A percentile compares a stretch with the other conserved stretches of the same genome.
These are phyloP conservation scores for Bactericera cockerelli DNA, from an alignment of 1,140 invertebrate species.

Conservation along the genomic window DNA sequence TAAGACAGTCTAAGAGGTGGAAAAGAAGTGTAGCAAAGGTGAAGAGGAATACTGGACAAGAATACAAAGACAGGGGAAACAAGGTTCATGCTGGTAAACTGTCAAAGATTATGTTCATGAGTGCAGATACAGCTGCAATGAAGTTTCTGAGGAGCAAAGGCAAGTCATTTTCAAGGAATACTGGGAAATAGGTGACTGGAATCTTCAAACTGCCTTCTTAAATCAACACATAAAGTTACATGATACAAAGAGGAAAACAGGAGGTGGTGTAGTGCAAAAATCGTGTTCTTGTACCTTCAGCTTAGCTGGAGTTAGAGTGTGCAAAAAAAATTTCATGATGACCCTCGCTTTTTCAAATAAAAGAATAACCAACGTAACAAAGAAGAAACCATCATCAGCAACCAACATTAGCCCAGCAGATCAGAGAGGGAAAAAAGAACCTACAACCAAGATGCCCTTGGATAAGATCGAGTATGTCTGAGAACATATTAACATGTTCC, in stretches of 20 bases:
- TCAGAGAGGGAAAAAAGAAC: slow-evolving; percentile 13
- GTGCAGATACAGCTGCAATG: slow-evolving; percentile 16
- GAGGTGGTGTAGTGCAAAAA: not conserved
- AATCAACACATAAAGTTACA: slow-evolving; percentile 7
- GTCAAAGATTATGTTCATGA: slow-evolving; percentile 15
- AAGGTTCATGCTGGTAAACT: slow-evolving; percentile 14
- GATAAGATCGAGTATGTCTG: slow-evolving; percentile 9
- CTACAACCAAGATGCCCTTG: slow-evolving; percentile 14
- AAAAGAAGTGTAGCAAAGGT: slow-evolving; percentile 14
- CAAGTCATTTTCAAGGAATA: slow-evolving; percentile 17
- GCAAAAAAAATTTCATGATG: slow-evolving; percentile 15
- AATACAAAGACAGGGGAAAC: slow-evolving; percentile 16
- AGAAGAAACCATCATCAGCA: slow-evolving; percentile 14
- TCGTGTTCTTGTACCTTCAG: not conserved
- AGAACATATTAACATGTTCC: slow-evolving; percentile 16
- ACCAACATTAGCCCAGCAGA: slow-evolving; percentile 7
- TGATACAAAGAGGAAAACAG: not conserved
- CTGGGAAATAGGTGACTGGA: slow-evolving; percentile 17
- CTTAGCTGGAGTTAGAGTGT: slow-evolving; percentile 12
- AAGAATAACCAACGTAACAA: slow-evolving; percentile 11
- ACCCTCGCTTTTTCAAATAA: slow-evolving; percentile 15
- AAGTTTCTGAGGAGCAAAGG: slow-evolving; percentile 13
- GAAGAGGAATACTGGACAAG: slow-evolving; percentile 12
- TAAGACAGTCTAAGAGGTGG: slow-evolving; percentile 13
- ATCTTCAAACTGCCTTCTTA: slow-evolving; percentile 17